Evolutionary conservation across 2,797 vertebrate genomes (phyloP), one percentile per base, ranked within the genome.

Genomic region (Xenentodon cancila): DNA sequence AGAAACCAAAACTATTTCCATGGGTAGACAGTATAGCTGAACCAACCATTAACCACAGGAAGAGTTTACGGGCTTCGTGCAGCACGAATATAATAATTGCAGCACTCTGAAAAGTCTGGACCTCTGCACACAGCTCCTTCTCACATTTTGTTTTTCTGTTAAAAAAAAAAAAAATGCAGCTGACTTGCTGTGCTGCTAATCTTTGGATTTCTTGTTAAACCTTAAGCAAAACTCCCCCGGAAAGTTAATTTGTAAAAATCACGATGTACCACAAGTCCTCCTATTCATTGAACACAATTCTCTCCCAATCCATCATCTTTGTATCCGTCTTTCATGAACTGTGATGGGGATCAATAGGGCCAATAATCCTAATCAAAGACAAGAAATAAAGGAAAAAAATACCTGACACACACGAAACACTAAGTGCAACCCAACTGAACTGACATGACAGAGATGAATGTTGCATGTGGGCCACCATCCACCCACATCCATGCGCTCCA

Each of bases 301-400:
- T 64, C 51, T 21, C 59, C 57, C 44, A 53, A 65, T 81, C 61
- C 51, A 61, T 82, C 77, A 52, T 52, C 50, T 57, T 49, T 76
- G 66, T 64, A 70, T 77, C 64, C 20, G 22, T 67, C 81, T 79
- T 42, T 75, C 73, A 71, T 74, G 64, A 78, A 68, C 50, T 62
- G 45, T 83, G 88, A 87, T 89, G 83, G 80, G 3, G 25, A 57
- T 53, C 65, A 79, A 71, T 53, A 40, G 37, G 37, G 37, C 37
- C 13, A 15, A 40, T 40, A 15, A 40, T 16, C 37, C 37, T 40
- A 40, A 40, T 40, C 37, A 15, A 11, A 6, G 32, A 34, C 7
- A 34, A 11, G 7, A 34, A 11, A 2, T 1, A 34, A 34, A 34
- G 32, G 8, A 37, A 11, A 37, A 37, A 37, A 37, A 37, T 13